Conservation (phyloP, 2,888 invertebrate genomes). For the Drosophila engyochracea region DNA sequence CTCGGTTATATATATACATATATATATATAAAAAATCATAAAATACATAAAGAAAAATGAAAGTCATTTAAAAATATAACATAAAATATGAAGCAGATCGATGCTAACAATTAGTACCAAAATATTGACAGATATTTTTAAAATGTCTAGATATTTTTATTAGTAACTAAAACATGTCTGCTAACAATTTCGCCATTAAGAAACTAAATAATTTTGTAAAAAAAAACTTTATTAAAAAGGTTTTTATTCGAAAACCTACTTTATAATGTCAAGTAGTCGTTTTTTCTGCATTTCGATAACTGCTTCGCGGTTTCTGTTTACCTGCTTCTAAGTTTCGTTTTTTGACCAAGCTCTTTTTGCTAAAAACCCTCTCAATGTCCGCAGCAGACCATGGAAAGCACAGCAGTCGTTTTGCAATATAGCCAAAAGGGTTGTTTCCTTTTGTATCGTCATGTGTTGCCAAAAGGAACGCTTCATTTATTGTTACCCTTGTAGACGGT, state of each 20-base stretch:
- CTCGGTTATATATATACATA: neutral
- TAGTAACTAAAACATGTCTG: neutral
- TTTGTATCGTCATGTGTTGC: neutral
- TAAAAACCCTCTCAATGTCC: neutral
- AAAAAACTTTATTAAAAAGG: no score
- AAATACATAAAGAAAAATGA: neutral
- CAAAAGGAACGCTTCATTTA: neutral
- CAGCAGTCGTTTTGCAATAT: neutral
- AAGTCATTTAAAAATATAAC: neutral
- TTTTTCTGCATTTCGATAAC: neutral
- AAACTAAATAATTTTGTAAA: neutral
- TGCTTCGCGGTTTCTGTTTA: neutral
- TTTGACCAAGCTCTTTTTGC: neutral
- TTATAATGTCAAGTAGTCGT: neutral
- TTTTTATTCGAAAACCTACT: neutral
- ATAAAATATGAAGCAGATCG: neutral
- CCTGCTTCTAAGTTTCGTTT: neutral
- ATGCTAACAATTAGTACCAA: neutral
- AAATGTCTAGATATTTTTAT: neutral
- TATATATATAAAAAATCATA: neutral
- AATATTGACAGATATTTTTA: neutral
- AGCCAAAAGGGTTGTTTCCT: slow-evolving; percentile 1
- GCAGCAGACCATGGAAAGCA: neutral
- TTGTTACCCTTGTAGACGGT: neutral
- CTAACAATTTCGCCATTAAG: neutral